phyloP scores from a whole-genome alignment of 2,888 invertebrate species.

The Neoscelio sp. region DNA sequence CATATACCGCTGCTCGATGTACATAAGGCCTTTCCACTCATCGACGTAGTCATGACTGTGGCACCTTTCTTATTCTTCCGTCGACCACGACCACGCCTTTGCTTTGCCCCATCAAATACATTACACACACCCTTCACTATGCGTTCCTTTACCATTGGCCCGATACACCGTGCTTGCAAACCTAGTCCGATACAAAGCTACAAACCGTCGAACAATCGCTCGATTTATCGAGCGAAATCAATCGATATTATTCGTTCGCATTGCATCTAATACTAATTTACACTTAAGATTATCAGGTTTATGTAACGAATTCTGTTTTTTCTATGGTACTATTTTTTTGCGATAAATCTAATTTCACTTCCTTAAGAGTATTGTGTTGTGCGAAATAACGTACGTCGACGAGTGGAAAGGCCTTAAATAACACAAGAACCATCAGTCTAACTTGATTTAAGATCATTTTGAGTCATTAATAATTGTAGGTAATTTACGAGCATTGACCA shows the following conservation, averaged over 20 bases:
- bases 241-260: conserved; percentile 53
- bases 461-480: too few species aligned
- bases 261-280: conserved; percentile 11
- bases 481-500: too few species aligned
- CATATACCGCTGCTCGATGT: conserved; percentile 48
- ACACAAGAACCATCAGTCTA: too few species aligned
- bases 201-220: conserved; percentile 60
- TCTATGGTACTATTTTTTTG: not conserved
- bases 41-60: conserved; percentile 71
- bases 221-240: conserved; percentile 55
- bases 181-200: conserved; percentile 22
- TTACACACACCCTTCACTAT: conserved; percentile 75
- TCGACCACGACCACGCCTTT: conserved; percentile 81
- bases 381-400: too few species aligned
- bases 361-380: too few species aligned
- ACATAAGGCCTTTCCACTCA: conserved; percentile 74
- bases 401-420: too few species aligned
- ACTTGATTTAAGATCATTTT: too few species aligned
- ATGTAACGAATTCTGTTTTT: conserved; percentile 17
- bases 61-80: conserved; percentile 81
- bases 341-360: too few species aligned
- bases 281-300: conserved; percentile 17
- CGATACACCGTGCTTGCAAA: conserved; percentile 9
- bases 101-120: conserved; percentile 72
- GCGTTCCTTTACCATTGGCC: conserved; percentile 54